Evolutionary conservation across 2,113 vertebrate species (phyloP), one percentile per base, ranked within the genome.

Genomic region (Pluvialis apricaria): DNA sequence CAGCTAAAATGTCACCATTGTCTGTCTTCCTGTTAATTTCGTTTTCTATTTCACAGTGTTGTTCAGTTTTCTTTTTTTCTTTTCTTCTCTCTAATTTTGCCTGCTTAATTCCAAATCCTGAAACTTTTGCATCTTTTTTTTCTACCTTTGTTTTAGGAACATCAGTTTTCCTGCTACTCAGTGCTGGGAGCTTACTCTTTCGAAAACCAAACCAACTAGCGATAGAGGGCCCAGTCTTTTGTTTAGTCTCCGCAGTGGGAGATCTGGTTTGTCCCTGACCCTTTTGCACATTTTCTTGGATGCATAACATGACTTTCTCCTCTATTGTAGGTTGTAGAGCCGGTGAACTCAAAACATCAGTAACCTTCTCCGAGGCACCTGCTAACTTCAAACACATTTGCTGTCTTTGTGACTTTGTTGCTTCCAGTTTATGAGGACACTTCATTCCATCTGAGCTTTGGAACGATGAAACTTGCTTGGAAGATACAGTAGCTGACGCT

Each of bases 291-390:
- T 99, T 99, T 93, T 99, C 98, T 86, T 99, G 98, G 82, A 99
- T 99, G 86, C 99, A 99, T 96, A 99, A 97, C 99, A 99, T 99
- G 97, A 99, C 99, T 96, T 99, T 99, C 95, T 99, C 99, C 96
- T 99, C 99, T 28, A 99, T 99, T 42, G 98, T 98, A 91, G 98
- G 98, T 54, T 98, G 97, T 51, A 97, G 75, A 91, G 85, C 42
- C 1, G 96, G 65, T 58, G 94, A 97, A 78, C 62, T 92, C n/a
- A 97, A 95, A 42, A 94, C 88, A 94, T 97, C 97, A 26, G 75
- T 83, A 75, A 95, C 96, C 34, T 98, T 98, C 90, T 98, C 98
- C 25, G 97, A 93, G 65, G 77, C 75, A 86, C 97, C 97, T 52
- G 82, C 58, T 81, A 95, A 90, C 69, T 96, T 93, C 82, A 97